Conservation (phyloP, 2,113 vertebrate genomes). For the Zapornia atra region DNA sequence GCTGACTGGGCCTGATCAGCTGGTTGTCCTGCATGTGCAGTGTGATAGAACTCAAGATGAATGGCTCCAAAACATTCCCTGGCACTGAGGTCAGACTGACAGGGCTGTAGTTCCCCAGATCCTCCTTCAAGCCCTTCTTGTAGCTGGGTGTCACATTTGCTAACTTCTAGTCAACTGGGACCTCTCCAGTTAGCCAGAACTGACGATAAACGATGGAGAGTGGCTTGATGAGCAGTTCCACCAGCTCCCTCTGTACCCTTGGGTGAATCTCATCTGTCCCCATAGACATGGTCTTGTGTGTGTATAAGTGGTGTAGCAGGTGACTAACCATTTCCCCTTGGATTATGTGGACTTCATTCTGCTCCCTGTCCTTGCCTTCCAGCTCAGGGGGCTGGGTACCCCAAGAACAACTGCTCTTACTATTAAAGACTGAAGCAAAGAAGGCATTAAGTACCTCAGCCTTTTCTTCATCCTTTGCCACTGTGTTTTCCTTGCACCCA, state of each 20-base stretch:
- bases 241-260: background rate
- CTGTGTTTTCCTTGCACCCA: no score
- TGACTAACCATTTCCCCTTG: background rate
- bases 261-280: background rate
- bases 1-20: no score
- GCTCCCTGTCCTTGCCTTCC: background rate
- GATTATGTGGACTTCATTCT: background rate
- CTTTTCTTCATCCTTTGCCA: background rate
- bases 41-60: no score
- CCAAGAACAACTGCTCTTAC: no score
- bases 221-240: background rate
- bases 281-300: rapidly evolving
- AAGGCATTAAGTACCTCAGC: background rate
- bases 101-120: background rate
- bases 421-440: background rate
- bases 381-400: background rate
- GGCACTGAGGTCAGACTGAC: background rate
- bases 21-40: no score
- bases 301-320: background rate
- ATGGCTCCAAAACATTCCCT: background rate
- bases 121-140: background rate
- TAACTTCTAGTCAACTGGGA: background rate
- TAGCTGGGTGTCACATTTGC: background rate
- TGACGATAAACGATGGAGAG: background rate
- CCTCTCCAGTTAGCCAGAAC: background rate